Conservation (phyloP, 2,888 invertebrate genomes). For the Gymnocheta viridis region DNA sequence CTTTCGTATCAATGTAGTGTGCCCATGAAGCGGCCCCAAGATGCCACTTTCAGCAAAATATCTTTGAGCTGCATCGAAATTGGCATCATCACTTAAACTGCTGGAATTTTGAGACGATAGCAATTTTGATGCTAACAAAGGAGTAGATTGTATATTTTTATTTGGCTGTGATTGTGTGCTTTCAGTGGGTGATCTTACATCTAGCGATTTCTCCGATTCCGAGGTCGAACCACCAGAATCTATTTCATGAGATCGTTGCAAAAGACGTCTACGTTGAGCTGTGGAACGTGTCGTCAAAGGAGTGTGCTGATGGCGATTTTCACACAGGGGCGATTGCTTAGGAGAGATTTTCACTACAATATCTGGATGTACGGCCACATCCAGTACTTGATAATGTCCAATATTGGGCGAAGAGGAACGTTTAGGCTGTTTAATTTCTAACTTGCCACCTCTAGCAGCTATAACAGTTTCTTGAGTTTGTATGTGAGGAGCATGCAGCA, state of each 20-base stretch:
- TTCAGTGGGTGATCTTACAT: slow-evolving; percentile 49
- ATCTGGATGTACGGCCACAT: slow-evolving; percentile 78
- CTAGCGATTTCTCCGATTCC: slow-evolving; percentile 72
- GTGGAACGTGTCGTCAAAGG: slow-evolving; percentile 67
- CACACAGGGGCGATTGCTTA: slow-evolving; percentile 71
- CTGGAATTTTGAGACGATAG: neutral
- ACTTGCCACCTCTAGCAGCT: slow-evolving; percentile 74
- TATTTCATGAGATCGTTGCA: slow-evolving; percentile 74
- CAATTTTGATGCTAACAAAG: slow-evolving; percentile 45
- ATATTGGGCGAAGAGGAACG: slow-evolving; percentile 77
- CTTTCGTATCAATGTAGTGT: slow-evolving; percentile 73
- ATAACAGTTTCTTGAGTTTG: slow-evolving; percentile 69
- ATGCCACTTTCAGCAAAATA: slow-evolving; percentile 78
- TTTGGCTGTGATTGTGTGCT: neutral
- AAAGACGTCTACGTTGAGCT: slow-evolving; percentile 72
- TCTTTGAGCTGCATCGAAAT: slow-evolving; percentile 75
- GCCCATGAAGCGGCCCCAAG: slow-evolving; percentile 74
- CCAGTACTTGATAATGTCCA: slow-evolving; percentile 74
- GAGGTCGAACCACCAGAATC: slow-evolving; percentile 74
- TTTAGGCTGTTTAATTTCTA: slow-evolving; percentile 75
- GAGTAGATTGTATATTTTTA: slow-evolving; percentile 32
- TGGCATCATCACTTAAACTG: slow-evolving; percentile 63
- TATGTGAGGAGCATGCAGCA: slow-evolving; percentile 53
- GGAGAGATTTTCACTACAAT: slow-evolving; percentile 76
- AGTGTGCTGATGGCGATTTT: slow-evolving; percentile 51